Evolutionary conservation across 2,888 invertebrate genomes (phyloP).

Genomic region (Neuroscelio doddi): DNA sequence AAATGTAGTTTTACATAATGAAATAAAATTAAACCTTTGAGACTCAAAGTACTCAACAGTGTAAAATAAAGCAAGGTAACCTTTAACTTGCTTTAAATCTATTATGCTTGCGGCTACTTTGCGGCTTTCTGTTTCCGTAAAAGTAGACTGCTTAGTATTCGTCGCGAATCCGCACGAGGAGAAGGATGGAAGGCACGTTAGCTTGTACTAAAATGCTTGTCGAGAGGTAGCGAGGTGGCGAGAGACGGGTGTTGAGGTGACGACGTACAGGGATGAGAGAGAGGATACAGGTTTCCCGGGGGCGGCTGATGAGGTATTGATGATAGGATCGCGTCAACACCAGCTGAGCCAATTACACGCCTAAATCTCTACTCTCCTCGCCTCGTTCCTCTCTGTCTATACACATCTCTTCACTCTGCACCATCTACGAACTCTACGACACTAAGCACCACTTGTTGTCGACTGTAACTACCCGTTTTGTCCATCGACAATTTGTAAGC

Average conservation of each 20-base stretch:
- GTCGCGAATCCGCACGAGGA: conserved; percentile 30
- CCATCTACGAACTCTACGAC: conserved; percentile 29
- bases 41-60: no score
- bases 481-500: conserved; percentile 41
- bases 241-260: conserved; percentile 31
- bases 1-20: no score
- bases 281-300: conserved; percentile 69
- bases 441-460: conserved; percentile 36
- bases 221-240: conserved; percentile 20
- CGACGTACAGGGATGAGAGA: conserved; percentile 32
- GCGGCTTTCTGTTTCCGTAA: conserved; percentile 36
- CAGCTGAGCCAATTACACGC: conserved; percentile 79
- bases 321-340: conserved; percentile 77
- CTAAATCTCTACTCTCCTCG: conserved; percentile 68
- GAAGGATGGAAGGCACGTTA: conserved; percentile 25
- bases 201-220: conserved; percentile 31
- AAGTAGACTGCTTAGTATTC: conserved; percentile 53
- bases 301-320: conserved; percentile 77
- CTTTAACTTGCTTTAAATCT: no score
- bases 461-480: conserved; percentile 37
- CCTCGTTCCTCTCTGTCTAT: conserved; percentile 46
- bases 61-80: no score
- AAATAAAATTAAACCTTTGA: no score
- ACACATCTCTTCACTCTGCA: conserved; percentile 41
- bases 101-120: conserved; percentile 33